These are phyloP conservation scores for Gadus macrocephalus DNA, from an alignment of 2,113 vertebrate species.

Conservation along the genomic window DNA sequence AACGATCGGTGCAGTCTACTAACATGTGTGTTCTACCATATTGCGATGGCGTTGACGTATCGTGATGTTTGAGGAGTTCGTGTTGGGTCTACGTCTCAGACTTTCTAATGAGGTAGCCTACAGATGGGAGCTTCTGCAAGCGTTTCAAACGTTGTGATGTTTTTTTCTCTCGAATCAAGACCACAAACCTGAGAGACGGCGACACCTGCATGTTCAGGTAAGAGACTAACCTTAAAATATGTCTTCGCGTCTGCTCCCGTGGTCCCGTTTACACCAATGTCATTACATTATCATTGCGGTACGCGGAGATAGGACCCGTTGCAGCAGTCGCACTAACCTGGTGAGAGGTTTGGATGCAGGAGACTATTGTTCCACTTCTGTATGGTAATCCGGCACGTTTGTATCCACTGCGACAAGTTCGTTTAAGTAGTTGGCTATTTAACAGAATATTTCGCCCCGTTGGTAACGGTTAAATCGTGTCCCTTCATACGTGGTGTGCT, in stretches of 20 bases:
- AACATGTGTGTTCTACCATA: too few species aligned
- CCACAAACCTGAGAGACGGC: too few species aligned
- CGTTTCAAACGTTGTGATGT: too few species aligned
- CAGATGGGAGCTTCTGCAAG: too few species aligned
- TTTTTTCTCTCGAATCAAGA: too few species aligned
- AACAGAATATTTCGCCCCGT: slow-evolving; percentile 21
- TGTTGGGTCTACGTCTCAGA: too few species aligned
- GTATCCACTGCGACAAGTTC: slow-evolving; percentile 71
- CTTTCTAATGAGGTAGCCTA: too few species aligned
- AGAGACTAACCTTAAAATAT: slow-evolving; percentile 9
- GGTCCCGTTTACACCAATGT: not conserved
- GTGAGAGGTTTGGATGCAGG: slow-evolving; percentile 39
- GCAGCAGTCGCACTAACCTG: slow-evolving; percentile 53
- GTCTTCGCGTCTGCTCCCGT: not conserved
- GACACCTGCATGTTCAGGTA: slow-evolving; percentile 50
- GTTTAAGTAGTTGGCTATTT: slow-evolving; percentile 51
- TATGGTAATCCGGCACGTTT: slow-evolving; percentile 54
- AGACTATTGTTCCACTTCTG: slow-evolving; percentile 62
- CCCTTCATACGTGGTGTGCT: not conserved
- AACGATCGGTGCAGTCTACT: not conserved
- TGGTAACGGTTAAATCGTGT: slow-evolving; percentile 5
- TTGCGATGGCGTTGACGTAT: too few species aligned
- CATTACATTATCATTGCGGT: not conserved
- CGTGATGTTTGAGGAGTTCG: too few species aligned
- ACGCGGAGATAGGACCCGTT: not conserved